phyloP scores from a whole-genome alignment of 2,113 vertebrate genomes.

The Phylloscopus trochiloides region DNA sequence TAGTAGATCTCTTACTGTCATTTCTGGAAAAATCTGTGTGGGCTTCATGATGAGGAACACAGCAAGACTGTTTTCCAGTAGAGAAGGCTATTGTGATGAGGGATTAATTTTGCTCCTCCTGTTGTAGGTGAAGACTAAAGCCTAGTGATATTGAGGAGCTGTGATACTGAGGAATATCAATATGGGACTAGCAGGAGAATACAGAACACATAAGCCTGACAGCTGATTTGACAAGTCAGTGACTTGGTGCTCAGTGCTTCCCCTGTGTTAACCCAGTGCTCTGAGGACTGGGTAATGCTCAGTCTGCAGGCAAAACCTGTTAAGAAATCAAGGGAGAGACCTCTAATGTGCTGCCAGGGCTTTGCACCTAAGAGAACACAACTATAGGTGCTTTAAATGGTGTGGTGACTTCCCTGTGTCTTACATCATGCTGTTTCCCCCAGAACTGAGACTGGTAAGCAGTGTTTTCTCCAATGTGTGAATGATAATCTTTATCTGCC shows the following conservation, averaged over 20 bases:
- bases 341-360: neutral
- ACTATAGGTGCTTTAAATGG: fast-evolving
- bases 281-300: neutral
- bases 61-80: neutral
- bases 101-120: neutral
- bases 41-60: neutral
- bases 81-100: neutral
- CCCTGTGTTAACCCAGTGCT: fast-evolving
- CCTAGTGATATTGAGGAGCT: neutral
- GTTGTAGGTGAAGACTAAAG: neutral
- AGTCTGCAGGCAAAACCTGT: neutral
- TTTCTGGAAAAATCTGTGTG: neutral
- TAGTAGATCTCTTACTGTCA: neutral
- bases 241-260: neutral
- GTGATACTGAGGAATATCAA: neutral
- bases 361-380: neutral
- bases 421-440: fast-evolving
- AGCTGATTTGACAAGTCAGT: neutral
- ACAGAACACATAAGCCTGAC: neutral
- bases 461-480: neutral
- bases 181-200: neutral
- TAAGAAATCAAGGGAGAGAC: neutral
- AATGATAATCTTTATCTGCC: neutral
- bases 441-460: neutral
- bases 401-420: neutral